These are phyloP conservation scores for Branchinecta sandiegonensis DNA, from an alignment of 2,888 invertebrate species.

Conservation along the genomic window DNA sequence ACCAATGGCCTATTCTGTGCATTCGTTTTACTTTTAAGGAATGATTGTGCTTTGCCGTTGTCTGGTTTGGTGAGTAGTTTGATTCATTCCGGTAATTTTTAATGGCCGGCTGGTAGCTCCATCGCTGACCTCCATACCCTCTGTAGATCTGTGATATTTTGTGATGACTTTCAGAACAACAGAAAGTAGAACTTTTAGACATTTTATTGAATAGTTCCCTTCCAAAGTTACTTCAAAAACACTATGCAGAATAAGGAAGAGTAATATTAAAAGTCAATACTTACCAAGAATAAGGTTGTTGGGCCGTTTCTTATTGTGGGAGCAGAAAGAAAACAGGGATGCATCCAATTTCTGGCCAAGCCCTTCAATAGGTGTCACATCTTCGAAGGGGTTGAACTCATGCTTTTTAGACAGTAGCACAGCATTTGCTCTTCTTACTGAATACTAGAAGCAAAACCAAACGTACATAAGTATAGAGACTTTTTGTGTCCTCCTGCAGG, in stretches of 20 bases:
- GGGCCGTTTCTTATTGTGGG: slow-evolving; percentile 87
- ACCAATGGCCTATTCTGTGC: too few species aligned
- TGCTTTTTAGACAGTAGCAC: slow-evolving; percentile 62
- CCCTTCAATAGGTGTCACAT: slow-evolving; percentile 58
- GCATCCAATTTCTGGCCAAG: slow-evolving; percentile 65
- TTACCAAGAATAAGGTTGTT: slow-evolving; percentile 72
- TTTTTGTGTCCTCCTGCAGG: slow-evolving; percentile 17
- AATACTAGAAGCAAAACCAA: slow-evolving; percentile 39
- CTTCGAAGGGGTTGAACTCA: slow-evolving; percentile 84
- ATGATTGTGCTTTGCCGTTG: too few species aligned
- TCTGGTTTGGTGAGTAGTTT: too few species aligned
- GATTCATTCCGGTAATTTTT: too few species aligned
- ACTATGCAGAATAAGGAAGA: background rate
- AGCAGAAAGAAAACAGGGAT: slow-evolving; percentile 75
- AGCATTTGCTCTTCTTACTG: slow-evolving; percentile 71
- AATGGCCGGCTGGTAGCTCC: too few species aligned
- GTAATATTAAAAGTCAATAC: slow-evolving; percentile 15
- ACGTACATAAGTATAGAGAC: background rate
- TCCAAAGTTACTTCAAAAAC: background rate
- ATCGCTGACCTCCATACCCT: too few species aligned
- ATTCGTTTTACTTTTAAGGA: too few species aligned
- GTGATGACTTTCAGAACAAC: too few species aligned
- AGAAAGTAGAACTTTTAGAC: too few species aligned
- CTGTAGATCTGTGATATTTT: too few species aligned
- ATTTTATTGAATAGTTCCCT: background rate